Evolutionary conservation across 2,888 invertebrate species (phyloP).

Genomic region (Stramonita haemastoma): DNA sequence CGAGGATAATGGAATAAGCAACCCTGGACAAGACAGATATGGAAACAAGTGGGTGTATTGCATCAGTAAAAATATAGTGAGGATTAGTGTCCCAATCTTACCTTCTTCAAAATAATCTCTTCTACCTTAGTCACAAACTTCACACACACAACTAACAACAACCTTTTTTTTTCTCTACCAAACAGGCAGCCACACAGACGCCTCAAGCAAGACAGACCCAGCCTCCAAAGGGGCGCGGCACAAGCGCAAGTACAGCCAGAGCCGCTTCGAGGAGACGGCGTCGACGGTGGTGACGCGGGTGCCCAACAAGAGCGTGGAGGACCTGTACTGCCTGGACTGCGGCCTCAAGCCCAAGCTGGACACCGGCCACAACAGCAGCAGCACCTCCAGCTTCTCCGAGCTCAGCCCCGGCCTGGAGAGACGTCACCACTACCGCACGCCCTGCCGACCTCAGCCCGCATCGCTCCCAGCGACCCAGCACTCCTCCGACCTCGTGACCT

Average conservation of each 20-base stretch:
- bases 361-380: constrained; percentile 45
- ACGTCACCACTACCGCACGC: too few relatives aligned
- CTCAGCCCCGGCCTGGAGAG: constrained; percentile 41
- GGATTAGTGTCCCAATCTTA: too few relatives aligned
- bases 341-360: constrained; percentile 38
- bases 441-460: constrained; percentile 46
- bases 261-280: constrained; percentile 61
- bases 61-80: too few relatives aligned
- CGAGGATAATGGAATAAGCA: too few relatives aligned
- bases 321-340: constrained; percentile 63
- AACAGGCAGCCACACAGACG: constrained; percentile 23
- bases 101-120: too few relatives aligned
- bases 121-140: too few relatives aligned
- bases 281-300: constrained; percentile 69
- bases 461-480: constrained; percentile 44
- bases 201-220: constrained; percentile 7
- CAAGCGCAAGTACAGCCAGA: constrained; percentile 46
- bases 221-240: constrained; percentile 30
- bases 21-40: too few relatives aligned
- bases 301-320: constrained; percentile 72
- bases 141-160: background rate
- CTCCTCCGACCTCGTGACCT: constrained; percentile 34
- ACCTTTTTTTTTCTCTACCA: background rate
- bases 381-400: constrained; percentile 43
- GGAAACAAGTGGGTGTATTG: too few relatives aligned